phyloP scores from a whole-genome alignment of 2,797 vertebrate genomes.

The Gobionotothen gibberifrons region DNA sequence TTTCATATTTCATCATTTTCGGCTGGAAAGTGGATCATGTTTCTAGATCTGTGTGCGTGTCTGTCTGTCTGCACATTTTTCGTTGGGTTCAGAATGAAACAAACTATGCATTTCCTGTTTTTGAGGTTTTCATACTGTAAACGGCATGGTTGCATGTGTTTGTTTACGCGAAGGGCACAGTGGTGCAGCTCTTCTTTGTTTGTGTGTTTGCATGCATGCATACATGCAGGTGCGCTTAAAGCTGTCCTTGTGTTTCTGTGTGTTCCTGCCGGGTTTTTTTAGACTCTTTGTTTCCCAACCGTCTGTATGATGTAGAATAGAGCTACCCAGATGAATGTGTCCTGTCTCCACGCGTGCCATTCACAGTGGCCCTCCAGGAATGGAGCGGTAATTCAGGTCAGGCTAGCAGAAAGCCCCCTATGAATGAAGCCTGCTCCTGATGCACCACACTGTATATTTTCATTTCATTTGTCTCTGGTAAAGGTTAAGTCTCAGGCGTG shows the following conservation, averaged over 20 bases:
- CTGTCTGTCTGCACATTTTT: constrained; percentile 47
- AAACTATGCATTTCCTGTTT: constrained; percentile 63
- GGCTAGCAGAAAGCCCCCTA: constrained; percentile 81
- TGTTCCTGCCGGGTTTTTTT: constrained; percentile 40
- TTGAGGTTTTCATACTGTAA: constrained; percentile 56
- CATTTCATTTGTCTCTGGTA: constrained; percentile 88
- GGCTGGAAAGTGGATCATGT: constrained; percentile 75
- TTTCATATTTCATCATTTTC: constrained; percentile 84
- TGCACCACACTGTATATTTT: constrained; percentile 83
- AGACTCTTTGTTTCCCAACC: constrained; percentile 71
- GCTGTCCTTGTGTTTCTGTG: constrained; percentile 63
- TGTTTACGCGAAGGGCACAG: constrained; percentile 13
- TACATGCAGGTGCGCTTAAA: constrained; percentile 61
- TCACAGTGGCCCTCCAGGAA: constrained; percentile 84
- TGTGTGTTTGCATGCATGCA: constrained; percentile 37
- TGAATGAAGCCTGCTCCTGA: constrained; percentile 85
- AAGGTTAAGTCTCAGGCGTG: constrained; percentile 89
- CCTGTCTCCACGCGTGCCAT: constrained; percentile 82
- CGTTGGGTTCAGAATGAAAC: constrained; percentile 49
- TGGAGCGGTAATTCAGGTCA: constrained; percentile 87
- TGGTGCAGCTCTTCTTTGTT: constrained; percentile 15
- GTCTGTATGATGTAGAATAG: constrained; percentile 79
- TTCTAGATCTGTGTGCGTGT: constrained; percentile 23
- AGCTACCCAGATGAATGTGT: constrained; percentile 84
- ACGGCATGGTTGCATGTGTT: constrained; percentile 42